Evolutionary conservation across 2,113 vertebrate genomes (phyloP).

Genomic region (Porphyrio hochstetteri): DNA sequence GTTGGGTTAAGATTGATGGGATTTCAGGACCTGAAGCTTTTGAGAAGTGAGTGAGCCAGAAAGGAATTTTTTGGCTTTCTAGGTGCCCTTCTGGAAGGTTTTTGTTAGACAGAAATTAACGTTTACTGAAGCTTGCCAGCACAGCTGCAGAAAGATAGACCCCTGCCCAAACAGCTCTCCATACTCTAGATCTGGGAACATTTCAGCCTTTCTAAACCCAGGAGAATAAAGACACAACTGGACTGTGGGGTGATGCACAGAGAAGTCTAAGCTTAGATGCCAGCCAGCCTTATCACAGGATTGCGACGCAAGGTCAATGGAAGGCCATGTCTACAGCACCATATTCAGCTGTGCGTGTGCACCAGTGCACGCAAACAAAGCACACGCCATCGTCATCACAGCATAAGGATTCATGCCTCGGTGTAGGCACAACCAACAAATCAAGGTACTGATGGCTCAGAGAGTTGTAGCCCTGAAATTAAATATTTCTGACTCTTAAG

Average conservation of each 20-base stretch:
- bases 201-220: neutral
- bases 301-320: accelerated
- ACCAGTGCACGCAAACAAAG: neutral
- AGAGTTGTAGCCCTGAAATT: neutral
- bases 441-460: neutral
- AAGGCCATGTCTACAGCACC: neutral
- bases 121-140: neutral
- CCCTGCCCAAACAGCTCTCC: neutral
- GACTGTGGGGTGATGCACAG: neutral
- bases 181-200: neutral
- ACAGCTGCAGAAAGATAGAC: neutral
- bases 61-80: neutral
- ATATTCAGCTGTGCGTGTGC: neutral
- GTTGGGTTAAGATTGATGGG: neutral
- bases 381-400: accelerated
- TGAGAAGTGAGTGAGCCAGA: neutral
- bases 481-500: neutral
- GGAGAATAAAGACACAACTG: neutral
- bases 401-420: neutral
- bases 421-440: neutral
- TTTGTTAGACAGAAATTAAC: slow-evolving; percentile 20
- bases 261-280: neutral
- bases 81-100: neutral
- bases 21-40: neutral
- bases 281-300: neutral